Percentiles rank a stretch among this genome's conserved stretches.
phyloP scores from a whole-genome alignment of 2,113 vertebrate genomes.

The Petaurus breviceps region DNA sequence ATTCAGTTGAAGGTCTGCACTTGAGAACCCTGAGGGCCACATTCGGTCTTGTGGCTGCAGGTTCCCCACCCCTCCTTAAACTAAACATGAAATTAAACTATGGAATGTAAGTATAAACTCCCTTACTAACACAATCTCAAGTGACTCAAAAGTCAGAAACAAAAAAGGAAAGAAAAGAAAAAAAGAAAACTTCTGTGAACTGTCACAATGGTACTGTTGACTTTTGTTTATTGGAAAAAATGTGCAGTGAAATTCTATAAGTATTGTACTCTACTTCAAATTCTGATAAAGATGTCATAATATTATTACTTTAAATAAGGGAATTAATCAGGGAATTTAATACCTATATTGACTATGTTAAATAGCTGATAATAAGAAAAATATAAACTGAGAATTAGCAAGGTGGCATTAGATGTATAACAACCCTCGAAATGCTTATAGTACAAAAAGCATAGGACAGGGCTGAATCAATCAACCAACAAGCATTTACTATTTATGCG shows the following conservation, averaged over 20 bases:
- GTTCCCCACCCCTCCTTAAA: not conserved
- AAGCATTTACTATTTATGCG: not conserved
- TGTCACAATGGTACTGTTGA: not conserved
- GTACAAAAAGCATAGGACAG: not conserved
- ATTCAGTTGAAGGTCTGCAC: no score
- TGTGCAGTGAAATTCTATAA: not conserved
- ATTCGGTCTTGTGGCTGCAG: not conserved
- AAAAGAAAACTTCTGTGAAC: not conserved
- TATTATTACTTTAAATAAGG: not conserved
- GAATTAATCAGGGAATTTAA: not conserved
- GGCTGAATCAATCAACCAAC: not conserved
- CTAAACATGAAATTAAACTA: conserved; percentile 2
- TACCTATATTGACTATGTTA: not conserved
- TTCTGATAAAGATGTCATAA: not conserved
- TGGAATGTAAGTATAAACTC: not conserved
- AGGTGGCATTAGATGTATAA: not conserved
- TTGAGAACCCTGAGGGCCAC: conserved; percentile 2
- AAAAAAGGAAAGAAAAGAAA: not conserved
- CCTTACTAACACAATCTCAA: conserved; percentile 18
- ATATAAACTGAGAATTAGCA: not conserved
- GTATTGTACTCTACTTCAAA: not conserved
- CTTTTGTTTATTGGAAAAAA: not conserved
- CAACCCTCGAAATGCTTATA: not conserved
- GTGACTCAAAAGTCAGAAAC: not conserved
- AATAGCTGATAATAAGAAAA: not conserved